Base-by-base conservation (phyloP, 2,888 invertebrate genomes). In the Ischnus inquisitorius region DNA sequence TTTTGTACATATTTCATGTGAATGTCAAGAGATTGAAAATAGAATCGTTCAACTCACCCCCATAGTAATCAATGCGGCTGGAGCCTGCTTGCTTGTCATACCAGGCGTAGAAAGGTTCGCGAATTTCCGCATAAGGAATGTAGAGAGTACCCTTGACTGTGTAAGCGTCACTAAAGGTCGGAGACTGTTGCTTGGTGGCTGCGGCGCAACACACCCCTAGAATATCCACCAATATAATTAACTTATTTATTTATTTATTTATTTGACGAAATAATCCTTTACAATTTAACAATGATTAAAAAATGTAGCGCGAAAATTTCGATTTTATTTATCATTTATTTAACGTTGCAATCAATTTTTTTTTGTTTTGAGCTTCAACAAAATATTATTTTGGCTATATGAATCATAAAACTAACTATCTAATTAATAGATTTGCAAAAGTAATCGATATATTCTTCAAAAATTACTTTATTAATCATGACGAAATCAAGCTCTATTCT, bases 11-110 rank as follows among this genome's bases (percentile, higher is more conserved):
- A 34, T 34, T 34, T 34, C 0, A 0, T 34, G 4, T 34, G 1
- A 34, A 34, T 1, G 6, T 4, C 34, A 5, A 34, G 34, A 34
- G 8, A 34, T 6, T 34, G 8, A 34, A 74, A 12, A 41, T 75
- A 1, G 3, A 3, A 46, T 46, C 14, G 34, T 0, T 51, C 19
- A 22, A 39, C 54, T 68, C 93, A 93, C 97, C 97, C 85, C 97
- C 98, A 94, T 99, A 99, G 92, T 98, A 99, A 93, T 99, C 99
- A 84, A 99, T 97, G 65, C 99, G 96, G 57, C 98, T 98, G 82
- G 96, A 96, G 78, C 96, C 96, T 75, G 95, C 95, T 3, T 95
- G 94, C 39, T 94, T 95, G 94, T 99, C 98, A 89, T 95, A 98
- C 97, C 97, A 98, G 14, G 97, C 97, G 90, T 96, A 96, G 92